These are phyloP conservation scores for Myotis daubentonii DNA, from an alignment of 2,797 vertebrate genomes.

Conservation along the genomic window DNA sequence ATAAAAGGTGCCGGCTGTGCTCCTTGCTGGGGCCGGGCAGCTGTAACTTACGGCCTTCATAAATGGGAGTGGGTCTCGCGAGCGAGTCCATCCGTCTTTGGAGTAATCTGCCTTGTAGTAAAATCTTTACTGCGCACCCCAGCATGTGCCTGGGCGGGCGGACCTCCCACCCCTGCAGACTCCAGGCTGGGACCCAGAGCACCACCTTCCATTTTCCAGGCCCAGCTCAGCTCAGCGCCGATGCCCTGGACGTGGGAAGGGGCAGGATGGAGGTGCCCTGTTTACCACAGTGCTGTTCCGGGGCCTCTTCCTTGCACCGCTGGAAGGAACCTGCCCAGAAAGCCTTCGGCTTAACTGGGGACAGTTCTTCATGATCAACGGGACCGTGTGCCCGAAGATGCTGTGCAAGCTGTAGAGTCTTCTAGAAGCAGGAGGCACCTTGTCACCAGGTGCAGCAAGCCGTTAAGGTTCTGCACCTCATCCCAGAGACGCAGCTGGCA, in stretches of 20 bases:
- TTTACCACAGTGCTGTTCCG: neutral
- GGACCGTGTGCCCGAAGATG: neutral
- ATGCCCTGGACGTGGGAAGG: neutral
- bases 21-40: constrained; percentile 76
- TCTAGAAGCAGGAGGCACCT: neutral
- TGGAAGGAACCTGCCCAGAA: neutral
- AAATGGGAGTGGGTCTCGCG: constrained; percentile 84
- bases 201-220: neutral
- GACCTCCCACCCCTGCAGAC: neutral
- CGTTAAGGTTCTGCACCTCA: neutral
- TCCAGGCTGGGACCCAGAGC: neutral
- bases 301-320: neutral
- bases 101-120: constrained; percentile 84
- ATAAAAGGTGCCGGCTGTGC: constrained; percentile 84
- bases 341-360: neutral
- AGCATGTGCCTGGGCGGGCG: neutral
- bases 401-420: neutral
- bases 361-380: neutral
- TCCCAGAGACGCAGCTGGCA: neutral
- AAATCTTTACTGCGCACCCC: constrained; percentile 80
- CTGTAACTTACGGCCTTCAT: constrained; percentile 85
- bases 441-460: neutral
- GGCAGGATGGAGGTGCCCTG: neutral
- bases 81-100: constrained; percentile 85
- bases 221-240: neutral